phyloP scores from a whole-genome alignment of 35 echinoderm and acorn worm species.

The Heliocidaris erythrogramma region DNA sequence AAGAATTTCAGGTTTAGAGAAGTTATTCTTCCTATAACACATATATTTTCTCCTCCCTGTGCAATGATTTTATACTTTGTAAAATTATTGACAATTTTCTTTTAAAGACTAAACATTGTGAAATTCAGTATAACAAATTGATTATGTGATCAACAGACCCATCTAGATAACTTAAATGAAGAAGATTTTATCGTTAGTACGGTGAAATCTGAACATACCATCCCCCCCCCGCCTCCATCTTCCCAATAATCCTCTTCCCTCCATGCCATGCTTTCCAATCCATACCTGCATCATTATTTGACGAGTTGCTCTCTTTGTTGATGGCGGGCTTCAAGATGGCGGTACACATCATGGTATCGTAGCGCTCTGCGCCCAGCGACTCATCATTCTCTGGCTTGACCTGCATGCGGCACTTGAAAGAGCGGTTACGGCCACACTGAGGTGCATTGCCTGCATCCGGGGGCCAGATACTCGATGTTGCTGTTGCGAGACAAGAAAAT shows the following conservation, averaged over 20 bases:
- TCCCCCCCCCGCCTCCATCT: no score
- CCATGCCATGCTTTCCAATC: no score
- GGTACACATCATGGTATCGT: constrained; percentile 89
- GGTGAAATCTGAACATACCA: no score
- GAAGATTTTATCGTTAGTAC: no score
- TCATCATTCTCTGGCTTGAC: constrained; percentile 72
- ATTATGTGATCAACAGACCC: no score
- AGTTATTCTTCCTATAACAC: background rate
- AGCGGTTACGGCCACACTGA: constrained; percentile 62
- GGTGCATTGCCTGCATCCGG: constrained; percentile 52
- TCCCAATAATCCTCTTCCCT: no score
- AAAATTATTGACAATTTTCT: no score
- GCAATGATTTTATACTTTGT: no score
- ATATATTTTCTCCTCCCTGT: no score
- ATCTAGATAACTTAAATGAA: no score
- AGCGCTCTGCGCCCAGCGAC: constrained; percentile 55
- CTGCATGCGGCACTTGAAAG: constrained; percentile 94
- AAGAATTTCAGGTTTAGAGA: background rate
- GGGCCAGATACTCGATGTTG: constrained; percentile 71
- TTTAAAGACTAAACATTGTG: no score
- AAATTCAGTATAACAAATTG: no score
- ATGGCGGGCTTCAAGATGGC: constrained; percentile 84
- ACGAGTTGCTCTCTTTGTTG: constrained; percentile 83
- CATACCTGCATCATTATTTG: constrained; percentile 52
- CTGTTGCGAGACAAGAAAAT: constrained; percentile 7